These are phyloP conservation scores for Tragopan temminckii DNA, from an alignment of 2,797 vertebrate genomes.

Conservation along the genomic window DNA sequence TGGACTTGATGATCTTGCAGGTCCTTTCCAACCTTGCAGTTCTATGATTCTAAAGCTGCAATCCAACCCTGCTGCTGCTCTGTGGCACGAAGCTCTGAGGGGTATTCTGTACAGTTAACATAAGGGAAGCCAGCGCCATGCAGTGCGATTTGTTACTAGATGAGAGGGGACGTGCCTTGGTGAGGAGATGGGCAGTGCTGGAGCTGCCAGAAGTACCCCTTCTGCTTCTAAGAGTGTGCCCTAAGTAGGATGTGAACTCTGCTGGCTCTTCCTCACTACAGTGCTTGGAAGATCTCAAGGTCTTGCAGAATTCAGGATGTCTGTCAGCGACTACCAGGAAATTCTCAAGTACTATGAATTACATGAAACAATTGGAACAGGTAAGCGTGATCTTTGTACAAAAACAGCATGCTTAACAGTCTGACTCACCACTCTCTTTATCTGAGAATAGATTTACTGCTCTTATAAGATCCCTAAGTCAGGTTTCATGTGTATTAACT, in stretches of 20 bases:
- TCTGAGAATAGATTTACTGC: rapidly evolving
- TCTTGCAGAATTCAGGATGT: constrained; percentile 43
- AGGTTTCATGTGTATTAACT: rapidly evolving
- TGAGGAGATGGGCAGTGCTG: rapidly evolving
- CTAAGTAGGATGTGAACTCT: rapidly evolving
- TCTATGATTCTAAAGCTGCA: no score
- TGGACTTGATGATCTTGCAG: no score
- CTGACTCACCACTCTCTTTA: rapidly evolving
- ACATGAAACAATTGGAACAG: constrained; percentile 92
- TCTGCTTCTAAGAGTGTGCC: rapidly evolving
- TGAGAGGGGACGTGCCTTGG: rapidly evolving
- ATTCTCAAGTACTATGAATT: constrained; percentile 91
- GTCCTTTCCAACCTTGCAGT: no score
- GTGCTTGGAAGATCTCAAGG: neutral
- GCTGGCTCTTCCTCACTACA: neutral
- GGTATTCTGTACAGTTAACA: rapidly evolving
- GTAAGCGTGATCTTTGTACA: constrained; percentile 65
- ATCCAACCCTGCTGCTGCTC: neutral
- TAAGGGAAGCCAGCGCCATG: neutral
- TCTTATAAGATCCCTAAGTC: rapidly evolving
- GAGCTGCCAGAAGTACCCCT: rapidly evolving
- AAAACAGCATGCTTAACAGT: rapidly evolving
- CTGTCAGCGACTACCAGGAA: constrained; percentile 84
- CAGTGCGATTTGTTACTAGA: rapidly evolving
- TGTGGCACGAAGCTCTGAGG: no score